A percentile compares a stretch with the other conserved stretches of the same genome.
Evolutionary conservation across 2,888 invertebrate species (phyloP).

Genomic region (Augochlorella aurata): DNA sequence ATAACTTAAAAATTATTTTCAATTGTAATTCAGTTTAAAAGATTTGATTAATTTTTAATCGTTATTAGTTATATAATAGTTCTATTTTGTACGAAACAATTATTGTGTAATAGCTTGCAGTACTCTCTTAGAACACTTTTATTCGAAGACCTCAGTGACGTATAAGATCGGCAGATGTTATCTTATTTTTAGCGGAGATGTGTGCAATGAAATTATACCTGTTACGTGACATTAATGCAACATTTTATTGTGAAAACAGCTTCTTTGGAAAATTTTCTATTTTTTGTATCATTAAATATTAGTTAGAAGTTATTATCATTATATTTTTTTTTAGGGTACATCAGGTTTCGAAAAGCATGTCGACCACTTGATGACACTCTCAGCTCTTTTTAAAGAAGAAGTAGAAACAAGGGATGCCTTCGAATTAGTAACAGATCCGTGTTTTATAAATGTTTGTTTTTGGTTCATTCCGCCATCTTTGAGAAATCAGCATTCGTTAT

Average conservation of each 20-base stretch:
- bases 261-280: background rate
- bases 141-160: background rate
- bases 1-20: conserved; percentile 3
- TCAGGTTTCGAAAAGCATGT: conserved; percentile 83
- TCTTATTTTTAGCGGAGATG: background rate
- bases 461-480: conserved; percentile 86
- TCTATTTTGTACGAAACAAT: background rate
- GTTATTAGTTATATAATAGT: background rate
- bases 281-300: background rate
- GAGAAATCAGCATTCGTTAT: conserved; percentile 63
- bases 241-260: background rate
- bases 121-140: background rate
- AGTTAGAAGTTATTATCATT: background rate
- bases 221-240: background rate
- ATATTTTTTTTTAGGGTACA: conserved; percentile 78
- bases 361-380: conserved; percentile 83
- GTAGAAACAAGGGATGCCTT: conserved; percentile 80
- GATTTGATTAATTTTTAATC: background rate
- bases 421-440: conserved; percentile 83
- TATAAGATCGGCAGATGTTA: background rate
- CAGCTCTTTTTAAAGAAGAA: conserved; percentile 81
- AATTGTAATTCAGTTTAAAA: background rate
- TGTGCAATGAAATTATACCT: background rate
- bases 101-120: background rate
- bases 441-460: conserved; percentile 88